phyloP scores from a whole-genome alignment of 1,140 invertebrate species.

The Streblospio benedicti region DNA sequence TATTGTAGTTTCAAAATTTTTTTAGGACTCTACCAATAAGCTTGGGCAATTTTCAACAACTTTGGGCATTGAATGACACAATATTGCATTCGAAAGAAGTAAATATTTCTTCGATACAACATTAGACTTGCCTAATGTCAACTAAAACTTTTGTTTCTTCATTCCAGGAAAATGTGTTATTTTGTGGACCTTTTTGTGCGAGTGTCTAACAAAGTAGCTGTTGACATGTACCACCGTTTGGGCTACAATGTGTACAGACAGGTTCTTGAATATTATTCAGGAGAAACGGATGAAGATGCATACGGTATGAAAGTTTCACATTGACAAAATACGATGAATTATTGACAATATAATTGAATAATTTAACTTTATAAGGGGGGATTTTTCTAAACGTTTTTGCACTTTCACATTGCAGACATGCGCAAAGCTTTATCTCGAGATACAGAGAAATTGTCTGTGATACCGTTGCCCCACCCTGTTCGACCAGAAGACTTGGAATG shows the following conservation, averaged over 20 bases:
- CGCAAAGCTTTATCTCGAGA: slow-evolving; percentile 91
- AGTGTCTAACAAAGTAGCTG: slow-evolving; percentile 92
- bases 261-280: slow-evolving; percentile 87
- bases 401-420: slow-evolving; percentile 71
- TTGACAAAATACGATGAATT: neutral
- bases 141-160: neutral
- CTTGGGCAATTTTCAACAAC: too few species aligned
- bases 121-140: neutral
- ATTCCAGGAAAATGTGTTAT: slow-evolving; percentile 80
- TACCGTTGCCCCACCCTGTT: slow-evolving; percentile 87
- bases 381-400: slow-evolving; percentile 2
- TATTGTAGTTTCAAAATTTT: too few species aligned
- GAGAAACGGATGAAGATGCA: slow-evolving; percentile 86
- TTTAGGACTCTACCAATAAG: too few species aligned
- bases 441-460: slow-evolving; percentile 81
- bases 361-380: neutral
- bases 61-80: too few species aligned
- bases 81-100: too few species aligned
- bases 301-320: slow-evolving; percentile 63
- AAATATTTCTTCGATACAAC: neutral
- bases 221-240: slow-evolving; percentile 92
- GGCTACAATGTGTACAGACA: slow-evolving; percentile 90
- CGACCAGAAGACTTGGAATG: slow-evolving; percentile 85
- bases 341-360: neutral
- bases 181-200: slow-evolving; percentile 99